These are phyloP conservation scores for Axinella damicornis DNA, from an alignment of 37 sponge, comb jelly and placozoan species.

Conservation along the genomic window DNA sequence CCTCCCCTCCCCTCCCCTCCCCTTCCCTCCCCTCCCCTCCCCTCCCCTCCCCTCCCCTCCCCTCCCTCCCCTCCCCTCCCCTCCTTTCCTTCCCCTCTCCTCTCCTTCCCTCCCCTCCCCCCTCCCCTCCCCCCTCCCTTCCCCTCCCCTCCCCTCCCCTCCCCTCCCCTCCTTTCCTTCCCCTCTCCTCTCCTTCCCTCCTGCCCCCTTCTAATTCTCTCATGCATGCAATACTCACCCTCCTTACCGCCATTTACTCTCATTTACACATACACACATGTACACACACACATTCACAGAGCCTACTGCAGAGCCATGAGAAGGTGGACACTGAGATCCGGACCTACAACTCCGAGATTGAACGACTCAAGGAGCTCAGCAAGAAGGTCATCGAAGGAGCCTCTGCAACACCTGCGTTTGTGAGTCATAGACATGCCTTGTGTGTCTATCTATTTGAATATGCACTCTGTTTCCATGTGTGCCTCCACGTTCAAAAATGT, in stretches of 20 bases:
- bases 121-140: background rate
- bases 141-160: too few relatives aligned
- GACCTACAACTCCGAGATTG: constrained; percentile 82
- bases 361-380: constrained; percentile 79
- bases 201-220: too few relatives aligned
- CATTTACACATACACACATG: too few relatives aligned
- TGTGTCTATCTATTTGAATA: too few relatives aligned
- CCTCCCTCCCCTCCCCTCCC: background rate
- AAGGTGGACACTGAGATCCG: constrained; percentile 76
- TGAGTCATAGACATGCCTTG: constrained; percentile 30
- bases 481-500: too few relatives aligned
- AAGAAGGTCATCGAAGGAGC: constrained; percentile 69
- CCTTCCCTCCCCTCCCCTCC: background rate
- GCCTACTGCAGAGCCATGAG: constrained; percentile 84
- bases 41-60: background rate
- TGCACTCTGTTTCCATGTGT: too few relatives aligned
- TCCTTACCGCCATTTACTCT: too few relatives aligned
- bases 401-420: constrained; percentile 32
- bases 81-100: background rate
- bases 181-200: too few relatives aligned
- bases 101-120: background rate
- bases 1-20: background rate
- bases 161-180: too few relatives aligned
- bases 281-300: too few relatives aligned
- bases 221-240: too few relatives aligned